These are phyloP conservation scores for Dermochelys coriacea DNA, from an alignment of 2,797 vertebrate species.

Conservation along the genomic window DNA sequence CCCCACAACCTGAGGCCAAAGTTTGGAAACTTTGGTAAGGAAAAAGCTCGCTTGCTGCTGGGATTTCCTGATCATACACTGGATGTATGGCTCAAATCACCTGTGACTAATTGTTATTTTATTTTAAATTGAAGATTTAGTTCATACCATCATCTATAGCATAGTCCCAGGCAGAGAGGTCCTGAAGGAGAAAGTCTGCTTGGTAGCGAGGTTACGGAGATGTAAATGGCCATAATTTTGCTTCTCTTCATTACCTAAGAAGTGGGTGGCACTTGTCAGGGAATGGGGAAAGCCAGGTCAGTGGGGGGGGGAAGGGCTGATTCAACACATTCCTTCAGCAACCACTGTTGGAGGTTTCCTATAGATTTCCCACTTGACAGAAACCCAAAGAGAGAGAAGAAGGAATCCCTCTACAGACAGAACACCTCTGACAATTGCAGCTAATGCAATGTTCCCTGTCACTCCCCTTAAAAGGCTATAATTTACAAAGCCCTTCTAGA, in stretches of 20 bases:
- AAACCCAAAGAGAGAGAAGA: background rate
- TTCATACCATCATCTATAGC: background rate
- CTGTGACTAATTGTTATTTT: background rate
- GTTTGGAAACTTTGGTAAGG: background rate
- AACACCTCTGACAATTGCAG: background rate
- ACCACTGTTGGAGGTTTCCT: background rate
- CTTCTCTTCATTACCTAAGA: background rate
- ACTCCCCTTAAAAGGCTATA: background rate
- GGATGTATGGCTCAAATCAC: background rate
- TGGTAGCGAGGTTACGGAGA: background rate
- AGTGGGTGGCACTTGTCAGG: rapidly evolving
- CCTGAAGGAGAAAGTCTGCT: background rate
- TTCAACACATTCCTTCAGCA: background rate
- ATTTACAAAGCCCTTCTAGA: rapidly evolving
- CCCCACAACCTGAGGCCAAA: background rate
- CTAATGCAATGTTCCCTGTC: background rate
- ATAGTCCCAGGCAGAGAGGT: background rate
- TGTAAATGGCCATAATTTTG: background rate
- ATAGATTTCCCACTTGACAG: background rate
- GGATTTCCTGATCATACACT: background rate
- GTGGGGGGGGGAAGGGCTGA: background rate
- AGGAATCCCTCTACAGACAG: background rate
- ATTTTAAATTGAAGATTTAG: background rate
- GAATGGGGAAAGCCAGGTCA: background rate
- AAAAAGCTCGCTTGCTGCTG: constrained; percentile 20